These are phyloP conservation scores for Champsocephalus esox DNA, from an alignment of 2,797 vertebrate genomes.

Conservation along the genomic window DNA sequence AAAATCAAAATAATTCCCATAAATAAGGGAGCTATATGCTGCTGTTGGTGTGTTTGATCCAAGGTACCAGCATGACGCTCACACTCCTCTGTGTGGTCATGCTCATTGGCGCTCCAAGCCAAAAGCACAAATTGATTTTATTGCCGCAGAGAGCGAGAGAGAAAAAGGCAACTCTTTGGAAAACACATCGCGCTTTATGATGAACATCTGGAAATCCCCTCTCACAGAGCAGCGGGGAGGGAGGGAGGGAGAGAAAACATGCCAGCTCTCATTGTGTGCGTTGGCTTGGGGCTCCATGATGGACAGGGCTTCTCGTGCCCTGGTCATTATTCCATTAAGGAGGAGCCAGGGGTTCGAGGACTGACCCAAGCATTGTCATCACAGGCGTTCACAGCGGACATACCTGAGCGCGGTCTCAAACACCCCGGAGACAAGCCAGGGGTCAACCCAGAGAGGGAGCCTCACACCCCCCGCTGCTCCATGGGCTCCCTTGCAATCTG, in stretches of 20 bases:
- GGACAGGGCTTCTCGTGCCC: constrained; percentile 39
- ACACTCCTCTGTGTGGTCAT: constrained; percentile 64
- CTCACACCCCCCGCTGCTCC: constrained; percentile 13
- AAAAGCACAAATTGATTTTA: constrained; percentile 69
- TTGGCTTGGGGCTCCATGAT: constrained; percentile 44
- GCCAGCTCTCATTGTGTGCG: constrained; percentile 53
- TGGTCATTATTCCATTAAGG: constrained; percentile 63
- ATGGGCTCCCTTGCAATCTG: constrained; percentile 4
- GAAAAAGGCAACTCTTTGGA: constrained; percentile 53
- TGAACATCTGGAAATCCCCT: constrained; percentile 81
- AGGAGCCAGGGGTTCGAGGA: constrained; percentile 15
- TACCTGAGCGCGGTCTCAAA: constrained; percentile 33
- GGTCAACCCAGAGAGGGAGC: constrained; percentile 19
- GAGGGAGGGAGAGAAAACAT: constrained; percentile 51
- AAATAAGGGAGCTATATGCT: constrained; percentile 68
- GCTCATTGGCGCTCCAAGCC: constrained; percentile 40
- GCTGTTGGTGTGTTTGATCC: constrained; percentile 59
- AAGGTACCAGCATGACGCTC: constrained; percentile 55
- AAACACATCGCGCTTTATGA: constrained; percentile 63
- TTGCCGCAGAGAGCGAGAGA: constrained; percentile 40
- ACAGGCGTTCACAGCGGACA: constrained; percentile 24
- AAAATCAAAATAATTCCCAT: constrained; percentile 64
- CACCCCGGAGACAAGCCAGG: constrained; percentile 6
- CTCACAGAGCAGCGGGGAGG: constrained; percentile 19
- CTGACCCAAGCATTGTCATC: constrained; percentile 49